Base-by-base conservation (phyloP, 2,888 invertebrate species). In the Malacosoma neustria region DNA sequence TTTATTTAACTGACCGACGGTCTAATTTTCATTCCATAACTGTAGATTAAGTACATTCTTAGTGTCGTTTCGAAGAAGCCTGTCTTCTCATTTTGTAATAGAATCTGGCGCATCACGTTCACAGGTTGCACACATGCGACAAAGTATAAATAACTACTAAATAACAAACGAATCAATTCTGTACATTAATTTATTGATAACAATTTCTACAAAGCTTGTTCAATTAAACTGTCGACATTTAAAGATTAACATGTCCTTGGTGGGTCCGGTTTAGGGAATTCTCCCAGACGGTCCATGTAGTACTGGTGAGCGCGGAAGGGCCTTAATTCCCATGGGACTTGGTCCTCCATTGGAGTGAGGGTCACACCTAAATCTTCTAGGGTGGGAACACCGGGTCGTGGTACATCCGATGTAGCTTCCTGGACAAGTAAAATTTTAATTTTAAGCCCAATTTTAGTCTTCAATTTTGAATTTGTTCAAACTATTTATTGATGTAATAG, bases 321-420 rank as follows among this genome's bases (percentile, higher is more conserved):
- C 57, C 88, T 89, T 48, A 97, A 68, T 64, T 95, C 94, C 92
- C 93, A 97, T 1, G 92, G 91, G n/a, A 90, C 91, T 68, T 92
- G 92, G 45, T 92, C 88, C 72, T 96, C 96, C 87, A 97, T 89
- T 2, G 80, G 62, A 0, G 92, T 93, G 37, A 94, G 87, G 29
- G 75, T 81, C 2, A 98, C 90, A 11, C 96, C 97, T 44, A 98
- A 89, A 84, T 98, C 98, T 71, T 95, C 94, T 37, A 98, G 74
- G 0, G 93, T 94, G 2, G 94, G 95, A 13, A 93, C 60, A 29
- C 87, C 88, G 4, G 66, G 63, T 3, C 87, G 54, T 1, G 93
- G 85, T 4, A 71, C 72, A 64, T 98, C 98, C 1, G 92, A 90
- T 3, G 92, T 87, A 47, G 90, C 89, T 72, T 97, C 97, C 89